A percentile compares a stretch with the other conserved stretches of the same genome.
phyloP scores from a whole-genome alignment of 2,888 invertebrate genomes.

The Sphaerophoria rueppellii region DNA sequence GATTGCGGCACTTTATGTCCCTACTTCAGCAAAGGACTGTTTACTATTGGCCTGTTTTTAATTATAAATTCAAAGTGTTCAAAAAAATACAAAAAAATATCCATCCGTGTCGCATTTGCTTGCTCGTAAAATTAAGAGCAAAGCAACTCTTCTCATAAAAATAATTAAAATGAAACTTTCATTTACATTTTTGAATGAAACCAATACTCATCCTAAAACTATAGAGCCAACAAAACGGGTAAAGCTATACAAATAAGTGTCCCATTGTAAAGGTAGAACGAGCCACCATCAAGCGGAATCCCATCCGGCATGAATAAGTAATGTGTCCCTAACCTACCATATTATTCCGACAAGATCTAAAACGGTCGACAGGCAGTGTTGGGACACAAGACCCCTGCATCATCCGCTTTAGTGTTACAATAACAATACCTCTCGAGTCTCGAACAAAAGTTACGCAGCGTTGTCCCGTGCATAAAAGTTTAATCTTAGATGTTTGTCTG shows the following conservation, averaged over 20 bases:
- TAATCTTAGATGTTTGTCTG: constrained; percentile 52
- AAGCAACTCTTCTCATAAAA: too few species aligned
- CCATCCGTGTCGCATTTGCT: not conserved
- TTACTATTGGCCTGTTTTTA: constrained; percentile 60
- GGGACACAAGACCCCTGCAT: not conserved
- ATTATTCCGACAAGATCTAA: constrained; percentile 37
- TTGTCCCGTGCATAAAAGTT: constrained; percentile 39
- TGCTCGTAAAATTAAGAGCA: not conserved
- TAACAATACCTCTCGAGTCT: too few species aligned
- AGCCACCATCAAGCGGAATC: constrained; percentile 24
- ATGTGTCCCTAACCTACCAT: constrained; percentile 26
- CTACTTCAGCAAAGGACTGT: constrained; percentile 45
- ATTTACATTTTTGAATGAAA: not conserved
- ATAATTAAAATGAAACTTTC: too few species aligned
- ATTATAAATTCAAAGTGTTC: constrained; percentile 66
- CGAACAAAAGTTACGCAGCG: not conserved
- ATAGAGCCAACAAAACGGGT: not conserved
- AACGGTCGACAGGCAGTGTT: constrained; percentile 1
- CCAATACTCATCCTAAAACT: not conserved
- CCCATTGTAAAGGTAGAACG: constrained; percentile 5
- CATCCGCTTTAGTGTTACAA: not conserved
- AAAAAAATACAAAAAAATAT: not conserved
- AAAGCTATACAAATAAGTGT: not conserved
- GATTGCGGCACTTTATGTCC: constrained; percentile 50
- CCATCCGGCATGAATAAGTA: constrained; percentile 59